Evolutionary conservation across 2,888 invertebrate genomes (phyloP), one percentile per base, ranked within the genome.

Genomic region (Ophraella communa): DNA sequence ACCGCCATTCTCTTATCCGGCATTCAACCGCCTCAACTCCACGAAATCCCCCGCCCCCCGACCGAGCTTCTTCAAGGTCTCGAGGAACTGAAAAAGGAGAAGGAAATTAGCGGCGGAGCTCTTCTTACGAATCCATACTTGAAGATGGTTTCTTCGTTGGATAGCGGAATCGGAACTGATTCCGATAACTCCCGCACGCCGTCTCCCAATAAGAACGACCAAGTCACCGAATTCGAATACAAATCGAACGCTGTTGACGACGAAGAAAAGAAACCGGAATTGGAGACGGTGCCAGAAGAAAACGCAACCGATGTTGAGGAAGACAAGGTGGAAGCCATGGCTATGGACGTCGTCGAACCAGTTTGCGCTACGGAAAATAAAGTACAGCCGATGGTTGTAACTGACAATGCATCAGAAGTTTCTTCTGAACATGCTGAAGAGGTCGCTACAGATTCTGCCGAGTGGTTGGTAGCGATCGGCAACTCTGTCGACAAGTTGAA

Each of bases 1-100:
- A 70, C 69, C 39, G 73, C 74, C n/a, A 60, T 74, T 47, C 67
- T 72, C 1, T 35, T 74, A 7, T 74, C 73, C 0, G 73, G 73
- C 1, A 21, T 23, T 4, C 11, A 23, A 8, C 4, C 47, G 1
- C 1, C 47, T 2, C 21, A n/a, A 21, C 47, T 47, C 47, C 2
- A n/a, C 20, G 20, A 21, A 45, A 45, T 45, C 11, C 4, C 45
- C 10, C 11, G 21, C 45, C 18, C 10, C 3, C 10, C 47, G 10
- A 21, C 20, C 3, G 5, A 47, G 1, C 39, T 39, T 67, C 62
- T 65, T 66, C 45, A 66, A 71, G 27, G 74, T 69, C n/a, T 62
- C 67, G 1, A 49, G 60, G 14, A 61, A 72, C 17, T 39, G 17
- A 39, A 39, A 14, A 39, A 39, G 17, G 39, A 17, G 17, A 39